Evolutionary conservation across 2,888 invertebrate genomes (phyloP).

Genomic region (Drosophila meridionalis): DNA sequence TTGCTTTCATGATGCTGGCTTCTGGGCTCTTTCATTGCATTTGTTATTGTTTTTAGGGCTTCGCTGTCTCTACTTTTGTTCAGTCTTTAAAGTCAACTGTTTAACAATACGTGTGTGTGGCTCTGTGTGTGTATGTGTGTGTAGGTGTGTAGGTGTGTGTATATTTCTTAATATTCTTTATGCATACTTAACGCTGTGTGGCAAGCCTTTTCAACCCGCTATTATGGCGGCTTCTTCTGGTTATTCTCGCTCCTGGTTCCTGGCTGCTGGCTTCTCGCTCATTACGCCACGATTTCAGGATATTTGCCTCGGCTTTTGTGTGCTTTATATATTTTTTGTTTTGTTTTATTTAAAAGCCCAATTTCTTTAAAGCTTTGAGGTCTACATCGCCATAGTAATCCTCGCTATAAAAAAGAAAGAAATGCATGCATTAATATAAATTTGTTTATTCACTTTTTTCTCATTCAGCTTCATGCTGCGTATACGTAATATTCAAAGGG

Average conservation of each 20-base stretch:
- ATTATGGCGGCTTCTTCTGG: constrained; percentile 49
- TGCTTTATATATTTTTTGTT: constrained; percentile 25
- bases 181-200: constrained; percentile 62
- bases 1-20: constrained; percentile 28
- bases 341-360: constrained; percentile 86
- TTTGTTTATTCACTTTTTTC: constrained; percentile 17
- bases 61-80: constrained; percentile 54
- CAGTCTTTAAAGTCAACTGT: constrained; percentile 78
- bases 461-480: constrained; percentile 11
- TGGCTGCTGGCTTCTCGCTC: constrained; percentile 26
- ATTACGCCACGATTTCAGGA: constrained; percentile 22
- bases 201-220: constrained; percentile 74
- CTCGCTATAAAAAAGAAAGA: constrained; percentile 87
- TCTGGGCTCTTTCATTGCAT: constrained; percentile 29
- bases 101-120: constrained; percentile 42
- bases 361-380: constrained; percentile 93
- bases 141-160: constrained; percentile 5
- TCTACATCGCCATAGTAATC: constrained; percentile 97
- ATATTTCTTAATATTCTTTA: constrained; percentile 60
- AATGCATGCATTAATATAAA: constrained; percentile 44
- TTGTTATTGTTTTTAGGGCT: constrained; percentile 24
- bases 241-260: constrained; percentile 29
- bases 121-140: neutral
- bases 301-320: constrained; percentile 44
- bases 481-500: constrained; percentile 34